A percentile compares a stretch with the other conserved stretches of the same genome.
phyloP scores from a whole-genome alignment of 2,888 invertebrate genomes.

The Acrocyrtus sp. region DNA sequence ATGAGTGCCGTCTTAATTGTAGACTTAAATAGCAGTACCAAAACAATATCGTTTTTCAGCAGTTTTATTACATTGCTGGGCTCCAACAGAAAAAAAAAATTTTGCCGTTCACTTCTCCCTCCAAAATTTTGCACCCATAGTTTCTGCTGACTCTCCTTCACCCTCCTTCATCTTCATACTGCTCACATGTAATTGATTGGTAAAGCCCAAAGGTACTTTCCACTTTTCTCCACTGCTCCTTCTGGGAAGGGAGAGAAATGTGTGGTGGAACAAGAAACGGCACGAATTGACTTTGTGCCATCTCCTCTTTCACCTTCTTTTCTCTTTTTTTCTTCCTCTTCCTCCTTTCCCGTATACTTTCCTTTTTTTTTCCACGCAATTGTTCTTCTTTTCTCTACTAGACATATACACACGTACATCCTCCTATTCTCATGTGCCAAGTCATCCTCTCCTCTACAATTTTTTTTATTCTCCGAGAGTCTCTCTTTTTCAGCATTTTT shows the following conservation, averaged over 20 bases:
- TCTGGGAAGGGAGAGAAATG: slow-evolving; percentile 5
- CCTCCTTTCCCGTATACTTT: neutral
- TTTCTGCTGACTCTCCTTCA: no score
- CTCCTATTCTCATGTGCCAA: slow-evolving; percentile 37
- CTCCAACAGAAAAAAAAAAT: no score
- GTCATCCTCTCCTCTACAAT: slow-evolving; percentile 8
- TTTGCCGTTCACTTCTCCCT: no score
- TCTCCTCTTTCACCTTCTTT: slow-evolving; percentile 36
- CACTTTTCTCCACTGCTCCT: slow-evolving; percentile 6
- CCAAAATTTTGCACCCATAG: no score
- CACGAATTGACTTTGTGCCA: slow-evolving; percentile 44
- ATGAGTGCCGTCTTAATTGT: no score
- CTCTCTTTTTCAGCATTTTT: neutral
- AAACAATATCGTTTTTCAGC: no score
- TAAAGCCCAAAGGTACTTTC: slow-evolving; percentile 8
- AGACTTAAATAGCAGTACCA: no score
- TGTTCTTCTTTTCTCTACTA: no score
- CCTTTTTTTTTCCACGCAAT: neutral
- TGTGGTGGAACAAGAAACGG: slow-evolving; percentile 4
- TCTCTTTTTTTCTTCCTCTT: slow-evolving; percentile 16
- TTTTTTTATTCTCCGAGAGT: slow-evolving; percentile 16
- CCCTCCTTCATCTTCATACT: no score
- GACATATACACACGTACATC: no score
- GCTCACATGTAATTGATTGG: neutral
- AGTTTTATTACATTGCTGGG: no score